These are phyloP conservation scores for Loriculus beryllinus DNA, from an alignment of 2,797 vertebrate genomes.

Conservation along the genomic window DNA sequence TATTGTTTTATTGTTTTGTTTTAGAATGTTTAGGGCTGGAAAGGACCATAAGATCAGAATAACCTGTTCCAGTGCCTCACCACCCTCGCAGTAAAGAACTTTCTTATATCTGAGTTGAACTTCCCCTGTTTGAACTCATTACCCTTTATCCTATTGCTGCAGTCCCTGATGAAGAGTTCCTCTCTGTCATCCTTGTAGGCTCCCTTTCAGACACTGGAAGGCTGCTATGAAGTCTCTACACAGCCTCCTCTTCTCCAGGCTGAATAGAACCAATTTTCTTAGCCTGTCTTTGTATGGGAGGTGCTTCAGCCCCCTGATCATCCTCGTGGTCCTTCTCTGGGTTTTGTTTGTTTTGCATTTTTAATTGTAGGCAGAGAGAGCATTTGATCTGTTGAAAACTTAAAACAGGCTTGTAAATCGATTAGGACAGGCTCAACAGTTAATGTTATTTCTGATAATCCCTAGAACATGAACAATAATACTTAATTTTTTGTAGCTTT, in stretches of 20 bases:
- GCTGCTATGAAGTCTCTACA: not conserved
- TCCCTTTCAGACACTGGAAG: not conserved
- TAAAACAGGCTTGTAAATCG: not conserved
- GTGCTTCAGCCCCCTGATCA: not conserved
- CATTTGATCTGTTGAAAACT: not conserved
- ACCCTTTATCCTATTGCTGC: not conserved
- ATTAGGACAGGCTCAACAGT: not conserved
- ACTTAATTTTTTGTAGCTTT: not conserved
- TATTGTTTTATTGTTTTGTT: not conserved
- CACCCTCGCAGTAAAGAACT: not conserved
- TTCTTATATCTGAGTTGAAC: not conserved
- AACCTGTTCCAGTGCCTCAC: not conserved
- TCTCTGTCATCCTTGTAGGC: not conserved
- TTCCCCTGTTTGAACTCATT: not conserved
- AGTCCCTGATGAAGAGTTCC: not conserved
- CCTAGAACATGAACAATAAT: not conserved
- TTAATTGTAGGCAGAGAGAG: not conserved
- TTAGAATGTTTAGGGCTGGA: not conserved
- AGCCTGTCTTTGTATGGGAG: not conserved
- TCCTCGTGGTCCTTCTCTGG: not conserved
- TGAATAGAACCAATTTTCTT: not conserved
- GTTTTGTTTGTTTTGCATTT: accelerated
- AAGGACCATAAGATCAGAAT: not conserved
- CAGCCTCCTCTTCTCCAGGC: not conserved
- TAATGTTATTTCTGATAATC: not conserved